Evolutionary conservation across 1,140 invertebrate genomes (phyloP), one percentile per base, ranked within the genome.

Genomic region (Grapholita molesta): DNA sequence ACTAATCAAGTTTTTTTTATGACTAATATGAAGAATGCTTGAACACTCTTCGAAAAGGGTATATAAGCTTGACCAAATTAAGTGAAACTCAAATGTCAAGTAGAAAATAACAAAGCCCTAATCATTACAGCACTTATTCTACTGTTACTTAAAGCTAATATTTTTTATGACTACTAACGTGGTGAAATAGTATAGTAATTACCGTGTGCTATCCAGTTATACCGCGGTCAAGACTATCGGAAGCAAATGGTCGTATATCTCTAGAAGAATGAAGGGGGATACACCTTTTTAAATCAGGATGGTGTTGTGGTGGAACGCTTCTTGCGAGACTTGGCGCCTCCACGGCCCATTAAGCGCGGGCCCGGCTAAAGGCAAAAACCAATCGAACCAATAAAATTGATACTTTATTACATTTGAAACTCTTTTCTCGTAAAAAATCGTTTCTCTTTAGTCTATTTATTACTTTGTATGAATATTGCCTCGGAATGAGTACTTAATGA

Each of bases 281-380:
- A 48, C 9, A 8, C 18, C 42, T 48, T 48, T 48, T 48, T 21
- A 0, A n/a, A 21, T 12, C 69, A 64, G 28, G 42, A 64, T 30
- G 1, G 12, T 70, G 42, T 61, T 70, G 64, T 18, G 35, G 21
- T 35, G 70, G 53, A 67, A 67, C 70, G 38, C 12, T 66, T 67
- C 66, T 71, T 71, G 70, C 57, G n/a, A 28, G 25, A 12, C 65
- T 25, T 55, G 70, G 70, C 70, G 70, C 70, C 70, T 68, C 30
- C 33, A 55, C 33, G 70, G 38, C 2, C 67, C 70, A 71, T 71
- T 71, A 66, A 18, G 21, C 66, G 0, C 7, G 18, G 68, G 4
- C 64, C 24, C 32, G 11, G 15, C 24, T 15, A n/a, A 15, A 25
- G 8, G 25, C 25, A 61, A 61, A 61, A 61, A 28, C 42, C 9